A percentile compares a stretch with the other conserved stretches of the same genome.
Evolutionary conservation across 2,888 invertebrate species (phyloP).

Genomic region (Ormyrus nitidulus): DNA sequence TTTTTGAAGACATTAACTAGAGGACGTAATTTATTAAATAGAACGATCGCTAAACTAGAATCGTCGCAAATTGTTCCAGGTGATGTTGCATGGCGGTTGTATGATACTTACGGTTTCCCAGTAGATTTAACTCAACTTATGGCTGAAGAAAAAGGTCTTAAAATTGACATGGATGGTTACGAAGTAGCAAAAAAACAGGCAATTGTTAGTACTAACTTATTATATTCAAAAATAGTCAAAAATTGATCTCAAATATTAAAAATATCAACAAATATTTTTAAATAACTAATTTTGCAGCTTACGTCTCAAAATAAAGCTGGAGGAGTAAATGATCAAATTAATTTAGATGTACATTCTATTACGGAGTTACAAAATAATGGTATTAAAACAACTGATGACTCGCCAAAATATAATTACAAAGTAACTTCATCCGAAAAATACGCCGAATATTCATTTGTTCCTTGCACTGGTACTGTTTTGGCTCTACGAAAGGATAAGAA

Average conservation of each 20-base stretch:
- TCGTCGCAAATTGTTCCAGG: slow-evolving; percentile 87
- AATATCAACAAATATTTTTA: slow-evolving; percentile 18
- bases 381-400: slow-evolving; percentile 91
- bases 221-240: too few species aligned
- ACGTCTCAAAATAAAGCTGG: slow-evolving; percentile 91
- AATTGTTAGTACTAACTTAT: slow-evolving; percentile 75
- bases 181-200: slow-evolving; percentile 95
- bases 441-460: slow-evolving; percentile 86
- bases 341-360: slow-evolving; percentile 96
- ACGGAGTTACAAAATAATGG: slow-evolving; percentile 89
- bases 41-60: slow-evolving; percentile 90
- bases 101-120: slow-evolving; percentile 99
- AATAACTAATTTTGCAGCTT: slow-evolving; percentile 75
- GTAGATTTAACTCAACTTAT: slow-evolving; percentile 97
- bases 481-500: slow-evolving; percentile 87
- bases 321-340: slow-evolving; percentile 88
- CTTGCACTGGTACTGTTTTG: slow-evolving; percentile 86
- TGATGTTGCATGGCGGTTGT: slow-evolving; percentile 97
- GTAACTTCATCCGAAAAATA: slow-evolving; percentile 80
- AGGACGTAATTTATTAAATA: slow-evolving; percentile 92
- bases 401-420: slow-evolving; percentile 92
- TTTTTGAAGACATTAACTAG: slow-evolving; percentile 96
- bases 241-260: not conserved
- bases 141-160: slow-evolving; percentile 95
- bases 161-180: slow-evolving; percentile 92